These are phyloP conservation scores for Vimba vimba DNA, from an alignment of 2,113 vertebrate genomes.

Conservation along the genomic window DNA sequence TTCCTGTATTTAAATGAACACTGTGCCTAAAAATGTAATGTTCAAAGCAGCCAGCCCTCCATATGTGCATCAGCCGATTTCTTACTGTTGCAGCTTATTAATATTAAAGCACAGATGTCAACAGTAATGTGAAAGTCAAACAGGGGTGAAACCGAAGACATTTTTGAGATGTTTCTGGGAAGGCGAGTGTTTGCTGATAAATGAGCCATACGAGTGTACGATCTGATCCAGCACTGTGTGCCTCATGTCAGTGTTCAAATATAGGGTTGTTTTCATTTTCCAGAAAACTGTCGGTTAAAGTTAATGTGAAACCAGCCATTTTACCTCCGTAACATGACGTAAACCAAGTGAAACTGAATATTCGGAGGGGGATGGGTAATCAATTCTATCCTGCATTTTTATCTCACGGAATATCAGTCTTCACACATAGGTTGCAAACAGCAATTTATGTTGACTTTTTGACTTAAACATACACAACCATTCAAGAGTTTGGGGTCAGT, in stretches of 20 bases:
- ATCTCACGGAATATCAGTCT: neutral
- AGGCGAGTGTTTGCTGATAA: constrained; percentile 22
- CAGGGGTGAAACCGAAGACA: constrained; percentile 9
- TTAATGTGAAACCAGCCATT: neutral
- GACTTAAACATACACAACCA: neutral
- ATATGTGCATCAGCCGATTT: constrained; percentile 4
- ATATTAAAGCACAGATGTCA: constrained; percentile 30
- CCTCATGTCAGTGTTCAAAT: neutral
- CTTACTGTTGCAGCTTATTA: constrained; percentile 6
- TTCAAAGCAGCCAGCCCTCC: neutral
- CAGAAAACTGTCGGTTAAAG: neutral
- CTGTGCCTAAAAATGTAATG: neutral
- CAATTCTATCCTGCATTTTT: neutral
- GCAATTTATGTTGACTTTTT: neutral
- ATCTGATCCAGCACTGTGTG: constrained; percentile 13
- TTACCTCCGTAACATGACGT: neutral
- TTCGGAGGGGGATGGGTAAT: neutral
- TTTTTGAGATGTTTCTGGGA: constrained; percentile 26
- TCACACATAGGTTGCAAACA: neutral
- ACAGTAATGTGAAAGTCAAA: constrained; percentile 6
- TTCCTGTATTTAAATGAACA: constrained; percentile 6
- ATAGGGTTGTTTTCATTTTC: neutral
- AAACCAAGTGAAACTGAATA: neutral
- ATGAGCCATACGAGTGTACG: neutral
- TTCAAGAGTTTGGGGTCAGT: neutral